These are phyloP conservation scores for Indicator indicator DNA, from an alignment of 2,113 vertebrate species.

Conservation along the genomic window DNA sequence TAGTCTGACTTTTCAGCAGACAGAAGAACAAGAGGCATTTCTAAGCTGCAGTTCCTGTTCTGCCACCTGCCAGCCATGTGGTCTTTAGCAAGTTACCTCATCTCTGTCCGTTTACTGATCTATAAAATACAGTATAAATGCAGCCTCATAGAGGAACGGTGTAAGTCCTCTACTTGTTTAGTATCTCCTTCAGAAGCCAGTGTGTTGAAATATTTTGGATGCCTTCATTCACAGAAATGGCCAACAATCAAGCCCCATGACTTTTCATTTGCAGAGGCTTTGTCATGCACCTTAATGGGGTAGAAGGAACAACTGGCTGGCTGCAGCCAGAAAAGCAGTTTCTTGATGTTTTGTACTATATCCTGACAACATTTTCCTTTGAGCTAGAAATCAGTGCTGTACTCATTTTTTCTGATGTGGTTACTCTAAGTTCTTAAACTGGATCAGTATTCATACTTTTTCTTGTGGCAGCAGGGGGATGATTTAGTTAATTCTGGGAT, in stretches of 20 bases:
- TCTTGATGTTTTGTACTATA: not conserved
- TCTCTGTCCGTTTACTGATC: not conserved
- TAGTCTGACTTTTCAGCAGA: conserved; percentile 40
- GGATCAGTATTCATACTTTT: conserved; percentile 27
- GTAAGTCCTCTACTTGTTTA: not conserved
- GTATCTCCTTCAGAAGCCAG: not conserved
- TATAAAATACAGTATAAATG: not conserved
- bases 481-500: conserved; percentile 48
- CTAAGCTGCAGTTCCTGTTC: not conserved
- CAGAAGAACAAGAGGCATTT: conserved; percentile 45
- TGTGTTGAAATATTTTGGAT: not conserved
- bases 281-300: not conserved
- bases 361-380: not conserved
- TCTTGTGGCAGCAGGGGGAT: conserved; percentile 5
- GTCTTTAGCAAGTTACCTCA: conserved; percentile 14
- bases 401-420: conserved; percentile 11
- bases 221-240: not conserved
- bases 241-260: not conserved
- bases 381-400: not conserved
- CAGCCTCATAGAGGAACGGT: not conserved
- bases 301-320: not conserved
- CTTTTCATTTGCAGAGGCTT: not conserved
- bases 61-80: conserved; percentile 40
- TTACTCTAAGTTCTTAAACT: conserved; percentile 12
- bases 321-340: not conserved